Evolutionary conservation across 2,888 invertebrate species (phyloP).

Genomic region (Temnothorax ravouxi): DNA sequence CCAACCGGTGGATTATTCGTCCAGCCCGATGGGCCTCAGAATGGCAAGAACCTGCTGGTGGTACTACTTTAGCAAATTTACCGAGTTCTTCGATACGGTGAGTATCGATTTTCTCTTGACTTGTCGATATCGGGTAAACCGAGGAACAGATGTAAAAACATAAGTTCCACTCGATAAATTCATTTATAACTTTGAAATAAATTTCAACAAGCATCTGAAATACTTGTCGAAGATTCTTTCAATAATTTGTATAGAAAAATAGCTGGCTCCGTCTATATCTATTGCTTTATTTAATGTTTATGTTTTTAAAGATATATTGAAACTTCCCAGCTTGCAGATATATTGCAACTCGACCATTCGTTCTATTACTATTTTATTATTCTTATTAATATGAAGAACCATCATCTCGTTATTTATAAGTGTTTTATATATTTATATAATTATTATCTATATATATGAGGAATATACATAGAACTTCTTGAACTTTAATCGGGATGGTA

Average conservation of each 20-base stretch:
- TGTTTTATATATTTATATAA: background rate
- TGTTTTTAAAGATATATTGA: background rate
- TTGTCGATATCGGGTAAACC: background rate
- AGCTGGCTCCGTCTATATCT: background rate
- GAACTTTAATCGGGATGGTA: background rate
- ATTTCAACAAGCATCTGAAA: background rate
- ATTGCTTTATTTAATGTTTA: background rate
- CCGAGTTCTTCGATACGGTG: slow-evolving; percentile 98
- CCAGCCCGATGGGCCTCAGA: slow-evolving; percentile 93
- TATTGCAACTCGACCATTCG: background rate
- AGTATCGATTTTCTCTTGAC: slow-evolving; percentile 78
- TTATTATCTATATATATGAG: background rate
- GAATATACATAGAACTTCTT: background rate
- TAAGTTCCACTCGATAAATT: background rate
- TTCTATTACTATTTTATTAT: background rate
- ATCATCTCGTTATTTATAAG: background rate
- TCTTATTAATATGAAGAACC: background rate
- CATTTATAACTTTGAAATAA: background rate
- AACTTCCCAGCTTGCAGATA: background rate
- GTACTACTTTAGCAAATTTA: slow-evolving; percentile 99
- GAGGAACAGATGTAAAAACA: background rate
- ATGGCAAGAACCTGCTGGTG: slow-evolving; percentile 98
- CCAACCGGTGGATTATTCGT: slow-evolving; percentile 96
- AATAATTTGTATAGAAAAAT: background rate
- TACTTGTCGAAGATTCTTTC: background rate